Base-by-base conservation (phyloP, 2,888 invertebrate genomes). In the Dicyrtomina minuta region DNA sequence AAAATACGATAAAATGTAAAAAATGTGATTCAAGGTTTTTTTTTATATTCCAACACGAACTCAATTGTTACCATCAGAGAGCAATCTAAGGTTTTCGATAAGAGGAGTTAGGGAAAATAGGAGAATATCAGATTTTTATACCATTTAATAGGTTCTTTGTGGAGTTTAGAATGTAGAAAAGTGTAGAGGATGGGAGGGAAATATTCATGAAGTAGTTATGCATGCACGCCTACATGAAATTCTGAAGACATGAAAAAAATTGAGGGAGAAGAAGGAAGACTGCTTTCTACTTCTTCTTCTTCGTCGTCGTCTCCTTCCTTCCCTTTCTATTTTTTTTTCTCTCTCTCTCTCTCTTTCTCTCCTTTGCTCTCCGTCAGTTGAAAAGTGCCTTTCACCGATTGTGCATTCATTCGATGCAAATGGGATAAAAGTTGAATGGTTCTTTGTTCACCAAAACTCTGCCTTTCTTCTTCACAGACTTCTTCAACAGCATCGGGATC, bases 401-500 rank as follows among this genome's bases (percentile, higher is more conserved):
- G 49, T 49, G 22, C 44, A 49, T 49, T 62, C 46, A 27, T 62
- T 49, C 33, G 62, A 62, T 62, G 46, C 62, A 62, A 62, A 62
- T 62, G 46, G 62, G 62, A 62, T 62, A 49, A 59, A 62, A 62
- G 62, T 62, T 46, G 49, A 49, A 62, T 62, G 46, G 62, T 27
- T 62, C 33, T 49, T 62, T 49, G 49, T 62, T 62, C 62, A 12
- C 62, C 27, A 20, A 44, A 62, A 46, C 62, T 49, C 49, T 46
- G 41, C 22, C 8, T 13, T 43, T 41, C 39, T 43, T 43, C 59
- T 53, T 56, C 33, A 1, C 8, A 17, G 26, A 3, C n/a, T 58
- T 15, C 20, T 58, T 33, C 33, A 5, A 5, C 33, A 33, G 33
- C 33, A 5, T 33, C 33, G 3, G 3, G 33, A 33, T 5, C 33